Evolutionary conservation across 1,140 invertebrate species (phyloP).

Genomic region (Trichomalopsis sarcophagae): DNA sequence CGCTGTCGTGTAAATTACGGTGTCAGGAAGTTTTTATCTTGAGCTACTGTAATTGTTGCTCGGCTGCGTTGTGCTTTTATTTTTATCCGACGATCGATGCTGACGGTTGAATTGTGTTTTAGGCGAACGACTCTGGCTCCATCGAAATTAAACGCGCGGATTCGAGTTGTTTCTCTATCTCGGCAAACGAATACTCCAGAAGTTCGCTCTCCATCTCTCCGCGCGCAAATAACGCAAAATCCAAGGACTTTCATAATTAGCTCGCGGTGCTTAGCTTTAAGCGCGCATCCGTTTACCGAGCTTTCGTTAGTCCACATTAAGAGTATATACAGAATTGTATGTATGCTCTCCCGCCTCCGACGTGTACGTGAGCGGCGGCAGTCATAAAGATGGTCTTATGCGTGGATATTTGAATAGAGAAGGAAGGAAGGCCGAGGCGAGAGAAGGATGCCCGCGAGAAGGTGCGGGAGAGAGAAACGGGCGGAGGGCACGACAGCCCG

Average conservation of each 20-base stretch:
- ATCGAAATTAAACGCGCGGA: not conserved
- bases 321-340: not conserved
- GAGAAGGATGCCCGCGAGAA: constrained; percentile 32
- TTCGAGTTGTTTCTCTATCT: no score
- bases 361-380: not conserved
- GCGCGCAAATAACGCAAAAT: not conserved
- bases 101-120: not conserved
- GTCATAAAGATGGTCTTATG: constrained; percentile 61
- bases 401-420: constrained; percentile 48
- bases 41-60: constrained; percentile 7
- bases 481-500: constrained; percentile 54
- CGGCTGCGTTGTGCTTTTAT: not conserved
- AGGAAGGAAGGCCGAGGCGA: constrained; percentile 48
- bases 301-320: not conserved
- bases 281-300: not conserved
- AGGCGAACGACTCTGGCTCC: not conserved
- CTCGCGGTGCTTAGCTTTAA: not conserved
- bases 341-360: not conserved
- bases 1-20: not conserved
- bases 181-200: not conserved
- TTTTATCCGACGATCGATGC: not conserved
- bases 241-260: not conserved
- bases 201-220: not conserved
- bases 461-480: constrained; percentile 51
- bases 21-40: constrained; percentile 6